phyloP scores from a whole-genome alignment of 1,140 invertebrate genomes.

The Aphidius gifuensis region DNA sequence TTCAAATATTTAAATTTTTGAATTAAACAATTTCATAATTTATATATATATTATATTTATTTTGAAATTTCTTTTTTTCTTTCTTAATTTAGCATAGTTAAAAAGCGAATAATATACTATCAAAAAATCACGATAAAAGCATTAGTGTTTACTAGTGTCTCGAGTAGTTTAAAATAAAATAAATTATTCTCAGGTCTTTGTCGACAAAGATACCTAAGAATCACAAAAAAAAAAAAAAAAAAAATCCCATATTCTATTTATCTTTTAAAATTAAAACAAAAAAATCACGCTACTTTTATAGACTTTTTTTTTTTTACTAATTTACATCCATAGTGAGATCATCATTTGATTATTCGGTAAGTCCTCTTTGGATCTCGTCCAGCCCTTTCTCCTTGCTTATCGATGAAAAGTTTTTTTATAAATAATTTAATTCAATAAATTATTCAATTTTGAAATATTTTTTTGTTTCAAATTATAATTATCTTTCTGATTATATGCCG shows the following conservation, averaged over 20 bases:
- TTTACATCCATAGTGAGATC: constrained; percentile 53
- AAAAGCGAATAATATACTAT: constrained; percentile 7
- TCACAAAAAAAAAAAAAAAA: no score
- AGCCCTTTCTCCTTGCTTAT: constrained; percentile 33
- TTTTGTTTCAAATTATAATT: no score
- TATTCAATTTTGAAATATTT: no score
- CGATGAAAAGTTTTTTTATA: constrained; percentile 6
- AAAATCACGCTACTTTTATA: constrained; percentile 45
- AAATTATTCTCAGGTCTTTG: neutral
- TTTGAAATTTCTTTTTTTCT: neutral
- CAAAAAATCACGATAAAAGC: neutral
- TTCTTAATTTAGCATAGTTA: neutral
- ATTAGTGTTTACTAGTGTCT: neutral
- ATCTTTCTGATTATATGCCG: no score
- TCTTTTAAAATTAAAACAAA: constrained; percentile 17
- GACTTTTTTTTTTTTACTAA: constrained; percentile 45
- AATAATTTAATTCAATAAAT: no score
- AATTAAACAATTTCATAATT: neutral
- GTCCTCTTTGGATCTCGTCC: constrained; percentile 56
- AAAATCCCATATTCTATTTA: neutral
- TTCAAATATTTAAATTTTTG: constrained; percentile 1
- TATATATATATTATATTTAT: neutral
- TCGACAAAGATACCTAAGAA: constrained; percentile 10
- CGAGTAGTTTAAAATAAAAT: constrained; percentile 6
- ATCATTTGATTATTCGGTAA: constrained; percentile 55